Evolutionary conservation across 2,113 vertebrate species (phyloP).

Genomic region (Lathamus discolor): DNA sequence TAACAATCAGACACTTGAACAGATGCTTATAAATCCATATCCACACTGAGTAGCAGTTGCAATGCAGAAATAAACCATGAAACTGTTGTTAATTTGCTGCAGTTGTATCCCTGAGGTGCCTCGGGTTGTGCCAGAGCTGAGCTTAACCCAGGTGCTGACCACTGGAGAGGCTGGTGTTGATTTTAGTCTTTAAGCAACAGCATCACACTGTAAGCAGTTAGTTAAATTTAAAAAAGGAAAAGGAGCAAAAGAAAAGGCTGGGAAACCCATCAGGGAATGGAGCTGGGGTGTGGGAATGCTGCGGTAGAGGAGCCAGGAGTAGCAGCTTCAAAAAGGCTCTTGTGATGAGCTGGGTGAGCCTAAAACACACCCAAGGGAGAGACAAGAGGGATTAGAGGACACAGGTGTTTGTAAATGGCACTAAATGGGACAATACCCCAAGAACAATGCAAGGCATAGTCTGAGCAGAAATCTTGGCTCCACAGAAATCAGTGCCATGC

Average conservation of each 20-base stretch:
- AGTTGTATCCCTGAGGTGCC: background rate
- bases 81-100: background rate
- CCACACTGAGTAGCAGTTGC: background rate
- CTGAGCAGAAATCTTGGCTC: background rate
- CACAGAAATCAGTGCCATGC: fast-evolving
- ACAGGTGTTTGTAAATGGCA: background rate
- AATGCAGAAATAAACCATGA: background rate
- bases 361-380: background rate
- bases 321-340: background rate
- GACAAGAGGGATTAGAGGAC: background rate
- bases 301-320: background rate
- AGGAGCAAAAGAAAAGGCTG: background rate
- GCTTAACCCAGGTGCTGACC: background rate
- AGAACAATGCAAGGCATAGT: background rate
- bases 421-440: too few species aligned
- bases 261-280: background rate
- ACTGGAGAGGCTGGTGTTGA: too few species aligned
- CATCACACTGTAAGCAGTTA: background rate
- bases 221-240: background rate
- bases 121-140: fast-evolving
- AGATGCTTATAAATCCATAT: background rate
- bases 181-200: background rate
- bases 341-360: background rate
- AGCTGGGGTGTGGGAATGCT: background rate
- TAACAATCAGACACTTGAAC: background rate